Evolutionary conservation across 1,140 invertebrate genomes (phyloP), one percentile per base, ranked within the genome.

Genomic region (Campoletis sonorensis): DNA sequence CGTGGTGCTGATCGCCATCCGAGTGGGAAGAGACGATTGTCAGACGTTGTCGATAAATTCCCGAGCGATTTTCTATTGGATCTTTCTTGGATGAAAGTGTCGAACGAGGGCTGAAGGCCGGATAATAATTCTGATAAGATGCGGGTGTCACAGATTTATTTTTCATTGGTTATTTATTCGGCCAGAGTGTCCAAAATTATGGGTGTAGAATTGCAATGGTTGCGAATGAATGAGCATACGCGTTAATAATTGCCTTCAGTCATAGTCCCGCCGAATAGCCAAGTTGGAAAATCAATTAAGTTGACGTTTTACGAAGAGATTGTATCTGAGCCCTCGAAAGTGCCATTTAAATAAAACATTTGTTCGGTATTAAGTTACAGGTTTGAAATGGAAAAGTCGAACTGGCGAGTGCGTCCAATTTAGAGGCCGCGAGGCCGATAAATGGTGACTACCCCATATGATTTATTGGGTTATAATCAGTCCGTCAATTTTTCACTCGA

Each of bases 401-500:
- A 11, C 13, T 45, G 8, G 40, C 3, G 40, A 45, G 5, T 45
- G 40, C 18, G 4, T 58, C 54, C 54, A 5, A 21, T 58, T 45
- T 45, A 4, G 13, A 45, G 40, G 40, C 40, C 40, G 18, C 1
- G 13, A 45, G 40, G 40, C 40, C 40, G 18, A 58, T 58, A 58
- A 58, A 58, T 58, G 21, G 54, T n/a, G 54, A 45, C 40, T 11
- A 45, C 54, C 54, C 21, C 18, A 58, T 70, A 27, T 70, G 27
- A 70, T 70, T 70, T 33, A 70, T 30, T 16, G 27, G 13, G 27
- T 70, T 33, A 33, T 30, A 70, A 64, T 30, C 16, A 33, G 27
- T 30, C 30, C 33, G 67, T 70, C 67, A 18, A 70, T 33, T 33
- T 70, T 70, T 70, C 67, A 70, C 4, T 33, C 7, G 67, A 58